Evolutionary conservation across 35 echinoderm and acorn worm genomes (phyloP).

Genomic region (Ophiothrix spiculata): DNA sequence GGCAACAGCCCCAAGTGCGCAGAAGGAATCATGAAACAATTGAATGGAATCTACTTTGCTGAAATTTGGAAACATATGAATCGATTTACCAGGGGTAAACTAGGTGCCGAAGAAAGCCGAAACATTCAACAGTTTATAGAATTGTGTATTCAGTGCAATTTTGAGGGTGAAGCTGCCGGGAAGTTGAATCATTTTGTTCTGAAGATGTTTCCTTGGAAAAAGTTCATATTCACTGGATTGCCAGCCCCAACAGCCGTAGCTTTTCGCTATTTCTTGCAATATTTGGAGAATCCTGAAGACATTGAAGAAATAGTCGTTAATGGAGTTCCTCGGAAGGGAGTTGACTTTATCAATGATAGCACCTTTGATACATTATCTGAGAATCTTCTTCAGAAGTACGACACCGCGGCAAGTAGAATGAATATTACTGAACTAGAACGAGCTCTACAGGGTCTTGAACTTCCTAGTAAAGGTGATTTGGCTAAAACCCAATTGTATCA

Average conservation of each 20-base stretch:
- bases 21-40: neutral
- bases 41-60: neutral
- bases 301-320: neutral
- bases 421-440: neutral
- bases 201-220: neutral
- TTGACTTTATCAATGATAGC: conserved; percentile 1
- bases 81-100: neutral
- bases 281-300: neutral
- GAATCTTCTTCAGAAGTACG: neutral
- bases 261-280: neutral
- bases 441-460: neutral
- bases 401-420: neutral
- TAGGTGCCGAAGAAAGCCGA: neutral
- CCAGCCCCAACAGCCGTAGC: neutral
- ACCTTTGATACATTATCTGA: neutral
- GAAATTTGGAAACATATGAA: neutral
- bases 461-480: neutral
- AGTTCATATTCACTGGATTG: neutral
- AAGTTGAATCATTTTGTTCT: neutral
- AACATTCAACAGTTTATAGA: conserved; percentile 5
- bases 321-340: neutral
- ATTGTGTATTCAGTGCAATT: neutral
- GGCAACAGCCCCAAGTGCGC: neutral
- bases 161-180: neutral
- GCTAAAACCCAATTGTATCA: neutral